A percentile compares a stretch with the other conserved stretches of the same genome.
Evolutionary conservation across 2,888 invertebrate species (phyloP).

Genomic region (Anoplius nigerrimus): DNA sequence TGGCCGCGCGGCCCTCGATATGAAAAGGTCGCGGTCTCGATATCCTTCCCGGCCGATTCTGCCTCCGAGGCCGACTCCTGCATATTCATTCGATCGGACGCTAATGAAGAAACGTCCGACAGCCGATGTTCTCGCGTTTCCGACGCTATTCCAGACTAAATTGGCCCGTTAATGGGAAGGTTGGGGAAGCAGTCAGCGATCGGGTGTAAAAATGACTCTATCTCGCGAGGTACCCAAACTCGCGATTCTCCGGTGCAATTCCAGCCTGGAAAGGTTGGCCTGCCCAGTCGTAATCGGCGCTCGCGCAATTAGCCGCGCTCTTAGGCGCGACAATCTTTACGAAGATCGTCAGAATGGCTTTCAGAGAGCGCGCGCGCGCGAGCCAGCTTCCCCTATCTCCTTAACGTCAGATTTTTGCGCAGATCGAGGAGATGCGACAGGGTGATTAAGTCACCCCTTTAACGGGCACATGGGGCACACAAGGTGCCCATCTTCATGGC

Average conservation of each 20-base stretch:
- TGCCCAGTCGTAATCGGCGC: not conserved
- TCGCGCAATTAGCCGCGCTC: conserved; percentile 27
- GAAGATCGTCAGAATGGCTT: not conserved
- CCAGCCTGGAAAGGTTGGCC: not conserved
- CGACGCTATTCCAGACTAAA: too few relatives aligned
- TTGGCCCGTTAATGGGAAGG: too few relatives aligned
- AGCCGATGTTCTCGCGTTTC: too few relatives aligned
- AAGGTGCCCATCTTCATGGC: conserved; percentile 16
- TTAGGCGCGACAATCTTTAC: conserved; percentile 17
- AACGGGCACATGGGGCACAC: conserved; percentile 37
- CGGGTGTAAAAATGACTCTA: too few relatives aligned
- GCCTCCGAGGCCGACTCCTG: too few relatives aligned
- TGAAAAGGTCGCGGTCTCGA: not conserved
- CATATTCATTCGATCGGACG: not conserved
- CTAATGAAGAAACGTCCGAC: too few relatives aligned
- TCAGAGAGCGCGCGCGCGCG: conserved; percentile 1
- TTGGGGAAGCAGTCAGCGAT: not conserved
- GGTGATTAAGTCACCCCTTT: conserved; percentile 68
- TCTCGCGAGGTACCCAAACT: not conserved
- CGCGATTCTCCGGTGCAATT: not conserved
- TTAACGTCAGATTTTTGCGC: conserved; percentile 59
- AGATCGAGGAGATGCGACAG: conserved; percentile 64
- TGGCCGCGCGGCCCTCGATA: not conserved
- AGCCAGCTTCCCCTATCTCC: too few relatives aligned
- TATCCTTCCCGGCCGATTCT: not conserved